phyloP scores from a whole-genome alignment of 2,888 invertebrate species.

The Galerucella calmariensis region DNA sequence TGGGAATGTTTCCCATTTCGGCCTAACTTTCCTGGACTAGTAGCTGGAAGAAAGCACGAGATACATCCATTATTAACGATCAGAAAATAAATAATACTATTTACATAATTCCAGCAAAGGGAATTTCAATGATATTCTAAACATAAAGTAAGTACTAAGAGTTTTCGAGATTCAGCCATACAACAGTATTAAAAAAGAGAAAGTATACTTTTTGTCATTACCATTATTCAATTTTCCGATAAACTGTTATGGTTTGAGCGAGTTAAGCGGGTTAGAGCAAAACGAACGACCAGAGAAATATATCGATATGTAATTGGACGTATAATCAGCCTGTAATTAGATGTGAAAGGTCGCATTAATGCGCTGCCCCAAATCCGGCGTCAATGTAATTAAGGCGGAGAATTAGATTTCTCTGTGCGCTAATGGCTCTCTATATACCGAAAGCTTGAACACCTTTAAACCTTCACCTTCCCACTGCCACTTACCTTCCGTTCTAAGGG shows the following conservation, averaged over 20 bases:
- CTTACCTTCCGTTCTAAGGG: constrained; percentile 28
- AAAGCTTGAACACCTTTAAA: constrained; percentile 26
- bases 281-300: constrained; percentile 13
- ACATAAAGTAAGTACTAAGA: too few species aligned
- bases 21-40: too few species aligned
- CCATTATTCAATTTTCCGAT: background rate
- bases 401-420: constrained; percentile 59
- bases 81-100: too few species aligned
- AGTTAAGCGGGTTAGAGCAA: background rate
- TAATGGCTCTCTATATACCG: constrained; percentile 38
- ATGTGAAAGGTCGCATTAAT: constrained; percentile 61
- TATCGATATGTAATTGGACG: constrained; percentile 4
- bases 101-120: too few species aligned
- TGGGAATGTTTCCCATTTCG: too few species aligned
- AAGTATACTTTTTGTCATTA: too few species aligned
- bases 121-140: too few species aligned
- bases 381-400: constrained; percentile 62
- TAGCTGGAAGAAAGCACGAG: too few species aligned
- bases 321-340: constrained; percentile 62
- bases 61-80: too few species aligned
- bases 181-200: too few species aligned
- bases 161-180: too few species aligned
- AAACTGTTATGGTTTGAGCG: background rate
- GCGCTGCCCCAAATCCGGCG: constrained; percentile 56
- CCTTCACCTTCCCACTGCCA: constrained; percentile 38